Conservation (phyloP, 1,140 invertebrate genomes). For the Acromyrmex echinatior region DNA sequence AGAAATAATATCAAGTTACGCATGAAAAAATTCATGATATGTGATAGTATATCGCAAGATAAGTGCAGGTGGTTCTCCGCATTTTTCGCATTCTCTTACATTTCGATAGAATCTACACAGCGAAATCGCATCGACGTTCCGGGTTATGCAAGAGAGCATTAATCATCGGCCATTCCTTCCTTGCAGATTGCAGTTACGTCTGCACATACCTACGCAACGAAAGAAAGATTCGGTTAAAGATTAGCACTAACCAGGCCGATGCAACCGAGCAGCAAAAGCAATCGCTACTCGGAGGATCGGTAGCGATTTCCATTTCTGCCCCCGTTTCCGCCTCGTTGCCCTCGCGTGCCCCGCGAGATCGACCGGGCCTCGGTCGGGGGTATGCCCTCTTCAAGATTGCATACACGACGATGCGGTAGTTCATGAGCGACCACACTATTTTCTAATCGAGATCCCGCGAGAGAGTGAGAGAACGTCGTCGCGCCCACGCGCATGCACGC, state of each 20-base stretch:
- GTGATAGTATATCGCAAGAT: neutral
- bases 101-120: neutral
- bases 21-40: neutral
- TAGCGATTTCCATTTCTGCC: slow-evolving; percentile 45
- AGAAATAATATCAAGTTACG: neutral
- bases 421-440: slow-evolving; percentile 28
- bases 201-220: neutral
- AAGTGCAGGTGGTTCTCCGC: neutral
- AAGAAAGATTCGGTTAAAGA: slow-evolving; percentile 20
- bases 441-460: slow-evolving; percentile 25
- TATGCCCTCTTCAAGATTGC: slow-evolving; percentile 9
- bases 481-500: slow-evolving; percentile 23
- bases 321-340: slow-evolving; percentile 30
- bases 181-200: slow-evolving; percentile 7
- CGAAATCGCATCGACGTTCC: slow-evolving; percentile 20
- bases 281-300: slow-evolving; percentile 13
- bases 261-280: neutral
- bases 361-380: neutral
- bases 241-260: neutral
- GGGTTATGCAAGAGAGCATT: slow-evolving; percentile 14
- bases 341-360: neutral
- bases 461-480: slow-evolving; percentile 13
- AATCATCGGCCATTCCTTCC: slow-evolving; percentile 5
- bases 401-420: slow-evolving; percentile 12
- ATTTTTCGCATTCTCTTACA: neutral